Conservation (phyloP, 2,113 vertebrate species). For the Leptocoma aspasia region DNA sequence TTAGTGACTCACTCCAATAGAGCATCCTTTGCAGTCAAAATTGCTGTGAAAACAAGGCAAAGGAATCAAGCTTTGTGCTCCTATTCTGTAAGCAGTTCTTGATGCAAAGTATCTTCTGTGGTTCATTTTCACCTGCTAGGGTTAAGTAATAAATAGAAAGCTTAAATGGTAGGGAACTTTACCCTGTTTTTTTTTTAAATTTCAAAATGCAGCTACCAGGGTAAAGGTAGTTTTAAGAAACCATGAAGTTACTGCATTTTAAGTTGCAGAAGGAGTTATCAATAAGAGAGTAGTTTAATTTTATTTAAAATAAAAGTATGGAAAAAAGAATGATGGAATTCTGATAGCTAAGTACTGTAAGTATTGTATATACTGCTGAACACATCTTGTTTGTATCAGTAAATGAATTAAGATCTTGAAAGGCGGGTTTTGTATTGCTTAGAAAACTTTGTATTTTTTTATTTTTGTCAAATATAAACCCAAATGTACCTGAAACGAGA, state of each 20-base stretch:
- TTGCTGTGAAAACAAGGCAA: not conserved
- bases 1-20: not conserved
- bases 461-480: not conserved
- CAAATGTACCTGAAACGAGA: not conserved
- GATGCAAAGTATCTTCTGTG: not conserved
- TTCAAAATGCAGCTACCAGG: not conserved
- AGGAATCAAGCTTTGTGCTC: not conserved
- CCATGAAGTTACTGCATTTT: not conserved
- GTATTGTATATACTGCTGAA: not conserved
- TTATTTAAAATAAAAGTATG: not conserved
- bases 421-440: rapidly evolving
- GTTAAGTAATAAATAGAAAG: not conserved
- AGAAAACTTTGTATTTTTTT: not conserved
- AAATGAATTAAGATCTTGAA: not conserved
- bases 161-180: not conserved
- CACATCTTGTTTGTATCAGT: not conserved
- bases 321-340: not conserved
- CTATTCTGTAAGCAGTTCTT: not conserved
- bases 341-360: not conserved
- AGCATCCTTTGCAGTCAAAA: not conserved
- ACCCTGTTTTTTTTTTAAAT: not conserved
- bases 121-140: not conserved
- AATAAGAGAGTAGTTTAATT: not conserved
- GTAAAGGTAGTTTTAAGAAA: not conserved
- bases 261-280: not conserved